These are phyloP conservation scores for Takifugu bimaculatus DNA, from an alignment of 2,113 vertebrate species.

Conservation along the genomic window DNA sequence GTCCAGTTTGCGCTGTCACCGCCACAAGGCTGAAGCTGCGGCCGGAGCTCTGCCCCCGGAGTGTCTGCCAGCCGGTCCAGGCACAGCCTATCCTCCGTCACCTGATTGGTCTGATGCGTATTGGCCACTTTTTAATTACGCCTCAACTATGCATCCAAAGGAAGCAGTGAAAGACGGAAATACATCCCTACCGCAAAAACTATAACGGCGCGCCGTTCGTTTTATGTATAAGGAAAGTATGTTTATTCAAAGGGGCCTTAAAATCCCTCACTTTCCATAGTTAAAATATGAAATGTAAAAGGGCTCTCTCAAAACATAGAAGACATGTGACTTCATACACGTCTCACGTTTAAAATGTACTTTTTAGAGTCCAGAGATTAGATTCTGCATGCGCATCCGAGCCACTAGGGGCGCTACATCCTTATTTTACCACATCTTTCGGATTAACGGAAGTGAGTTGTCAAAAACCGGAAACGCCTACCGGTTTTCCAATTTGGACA, in stretches of 20 bases:
- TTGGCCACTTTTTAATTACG: constrained; percentile 32
- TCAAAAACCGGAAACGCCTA: constrained; percentile 26
- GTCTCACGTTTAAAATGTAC: no score
- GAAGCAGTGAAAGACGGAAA: background rate
- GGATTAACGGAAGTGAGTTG: constrained; percentile 47
- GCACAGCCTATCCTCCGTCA: constrained; percentile 54
- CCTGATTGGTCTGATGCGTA: constrained; percentile 57
- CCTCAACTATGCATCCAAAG: constrained; percentile 30
- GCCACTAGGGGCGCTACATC: constrained; percentile 23
- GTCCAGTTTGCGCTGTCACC: constrained; percentile 36
- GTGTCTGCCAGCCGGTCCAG: constrained; percentile 36
- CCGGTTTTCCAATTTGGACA: constrained; percentile 10
- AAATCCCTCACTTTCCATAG: background rate
- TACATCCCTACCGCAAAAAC: background rate
- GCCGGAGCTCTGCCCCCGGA: constrained; percentile 23
- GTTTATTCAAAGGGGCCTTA: background rate
- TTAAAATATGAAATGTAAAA: no score
- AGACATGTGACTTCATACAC: no score
- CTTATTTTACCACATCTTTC: background rate
- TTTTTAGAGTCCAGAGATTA: no score
- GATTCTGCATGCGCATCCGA: background rate
- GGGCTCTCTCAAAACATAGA: no score
- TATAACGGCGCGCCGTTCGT: no score
- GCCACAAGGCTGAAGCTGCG: constrained; percentile 27
- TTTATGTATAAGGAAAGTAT: no score